Evolutionary conservation across 2,797 vertebrate species (phyloP), one percentile per base, ranked within the genome.

Genomic region (Cephalopachus bancanus): DNA sequence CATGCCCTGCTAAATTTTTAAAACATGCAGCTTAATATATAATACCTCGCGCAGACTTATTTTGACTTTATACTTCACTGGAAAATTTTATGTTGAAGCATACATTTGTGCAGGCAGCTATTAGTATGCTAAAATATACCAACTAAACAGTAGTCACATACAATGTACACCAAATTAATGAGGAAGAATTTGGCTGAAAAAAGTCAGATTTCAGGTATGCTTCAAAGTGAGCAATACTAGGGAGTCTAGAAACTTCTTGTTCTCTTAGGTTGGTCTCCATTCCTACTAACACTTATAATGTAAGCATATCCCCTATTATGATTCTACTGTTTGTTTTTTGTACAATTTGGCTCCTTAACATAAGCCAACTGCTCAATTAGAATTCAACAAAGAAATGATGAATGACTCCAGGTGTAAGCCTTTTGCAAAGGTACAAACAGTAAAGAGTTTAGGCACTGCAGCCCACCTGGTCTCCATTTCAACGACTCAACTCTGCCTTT

Each of bases 401-500:
- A 83, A 60, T 67, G 88, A 62, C 19, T 83, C n/a, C 28, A 86
- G 30, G 14, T 7, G 33, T 62, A 5, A 7, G 51, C 53, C n/a
- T 81, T 89, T 72, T 33, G 62, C 44, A 84, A 84, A 95, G 67
- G 30, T n/a, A 69, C 14, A 92, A 22, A 65, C 3, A 88, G 14
- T 79, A 69, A 95, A 19, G 76, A 93, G 65, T 84, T 91, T 51
- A 86, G 28, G 57, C 7, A 62, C 3, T 59, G 22, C 16, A 65
- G n/a, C 6, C 59, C 44, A 59, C 20, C 24, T 91, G 15, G n/a
- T 57, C 37, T 93, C 60, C 84, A 10, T 4, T 69, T 1, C 37
- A 96, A 92, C 72, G 83, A 78, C 12, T 96, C 44, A 93, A 55
- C 11, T 83, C 83, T 93, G 10, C 37, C 75, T 94, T 37, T 93